phyloP scores from a whole-genome alignment of 2,888 invertebrate genomes.

The Aspidiotus destructor region DNA sequence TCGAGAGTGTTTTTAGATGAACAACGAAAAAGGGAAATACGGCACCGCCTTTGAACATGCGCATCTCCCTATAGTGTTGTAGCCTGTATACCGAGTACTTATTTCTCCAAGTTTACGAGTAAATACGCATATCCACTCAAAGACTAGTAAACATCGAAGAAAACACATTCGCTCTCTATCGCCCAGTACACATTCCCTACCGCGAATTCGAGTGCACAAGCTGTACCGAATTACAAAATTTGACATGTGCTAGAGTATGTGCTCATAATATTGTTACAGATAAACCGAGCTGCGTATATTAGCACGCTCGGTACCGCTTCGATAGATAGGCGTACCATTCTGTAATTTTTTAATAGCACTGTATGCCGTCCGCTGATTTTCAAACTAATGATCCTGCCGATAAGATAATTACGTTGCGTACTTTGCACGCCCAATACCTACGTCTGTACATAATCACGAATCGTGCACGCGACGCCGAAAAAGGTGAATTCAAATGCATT shows the following conservation, averaged over 20 bases:
- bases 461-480: conserved; percentile 25
- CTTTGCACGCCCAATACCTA: conserved; percentile 1
- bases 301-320: conserved; percentile 1
- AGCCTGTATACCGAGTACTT: too few relatives aligned
- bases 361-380: neutral
- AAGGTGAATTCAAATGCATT: neutral
- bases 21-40: too few relatives aligned
- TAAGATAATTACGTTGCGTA: conserved; percentile 10
- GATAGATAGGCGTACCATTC: neutral
- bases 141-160: too few relatives aligned
- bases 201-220: too few relatives aligned
- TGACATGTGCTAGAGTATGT: neutral
- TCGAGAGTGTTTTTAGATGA: too few relatives aligned
- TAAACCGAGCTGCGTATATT: neutral
- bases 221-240: neutral
- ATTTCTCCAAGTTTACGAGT: too few relatives aligned
- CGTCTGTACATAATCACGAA: conserved; percentile 16
- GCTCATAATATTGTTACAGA: neutral
- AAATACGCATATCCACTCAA: too few relatives aligned
- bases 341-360: neutral
- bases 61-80: too few relatives aligned
- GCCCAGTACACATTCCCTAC: too few relatives aligned
- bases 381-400: conserved; percentile 13
- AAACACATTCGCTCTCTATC: too few relatives aligned
- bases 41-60: too few relatives aligned